Evolutionary conservation across 2,113 vertebrate genomes (phyloP).

Genomic region (Corythoichthys haematopterus): DNA sequence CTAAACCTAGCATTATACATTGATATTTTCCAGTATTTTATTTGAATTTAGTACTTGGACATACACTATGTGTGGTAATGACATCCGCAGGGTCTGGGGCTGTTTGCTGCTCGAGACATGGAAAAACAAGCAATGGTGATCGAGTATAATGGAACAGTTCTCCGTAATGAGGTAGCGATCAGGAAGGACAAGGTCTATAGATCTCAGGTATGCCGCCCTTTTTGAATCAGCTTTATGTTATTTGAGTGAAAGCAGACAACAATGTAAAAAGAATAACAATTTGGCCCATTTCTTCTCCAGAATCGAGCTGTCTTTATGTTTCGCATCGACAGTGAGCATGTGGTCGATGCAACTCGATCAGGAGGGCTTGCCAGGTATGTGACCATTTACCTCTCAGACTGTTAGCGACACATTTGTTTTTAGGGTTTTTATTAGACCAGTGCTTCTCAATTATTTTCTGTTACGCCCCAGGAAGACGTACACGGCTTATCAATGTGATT

Average conservation of each 20-base stretch:
- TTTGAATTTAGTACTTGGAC: not conserved
- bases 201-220: constrained; percentile 74
- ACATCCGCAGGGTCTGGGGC: constrained; percentile 83
- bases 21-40: not conserved
- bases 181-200: constrained; percentile 89
- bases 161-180: constrained; percentile 92
- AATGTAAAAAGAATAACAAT: not conserved
- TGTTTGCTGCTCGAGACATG: constrained; percentile 94
- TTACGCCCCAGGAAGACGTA: too few species aligned
- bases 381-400: not conserved
- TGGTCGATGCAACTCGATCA: constrained; percentile 87
- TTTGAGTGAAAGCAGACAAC: not conserved
- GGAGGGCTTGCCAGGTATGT: constrained; percentile 89
- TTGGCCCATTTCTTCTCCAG: constrained; percentile 55
- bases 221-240: not conserved
- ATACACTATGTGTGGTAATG: not conserved
- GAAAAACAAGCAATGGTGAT: constrained; percentile 99
- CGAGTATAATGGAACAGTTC: constrained; percentile 92
- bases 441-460: too few species aligned
- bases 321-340: constrained; percentile 90
- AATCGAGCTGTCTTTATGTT: constrained; percentile 96
- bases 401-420: not conserved
- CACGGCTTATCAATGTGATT: too few species aligned
- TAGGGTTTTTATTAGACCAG: not conserved
- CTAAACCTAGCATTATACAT: not conserved